Percentiles rank a stretch among this genome's conserved stretches.
Evolutionary conservation across 2,888 invertebrate species (phyloP).

Genomic region (Corythucha ciliata): DNA sequence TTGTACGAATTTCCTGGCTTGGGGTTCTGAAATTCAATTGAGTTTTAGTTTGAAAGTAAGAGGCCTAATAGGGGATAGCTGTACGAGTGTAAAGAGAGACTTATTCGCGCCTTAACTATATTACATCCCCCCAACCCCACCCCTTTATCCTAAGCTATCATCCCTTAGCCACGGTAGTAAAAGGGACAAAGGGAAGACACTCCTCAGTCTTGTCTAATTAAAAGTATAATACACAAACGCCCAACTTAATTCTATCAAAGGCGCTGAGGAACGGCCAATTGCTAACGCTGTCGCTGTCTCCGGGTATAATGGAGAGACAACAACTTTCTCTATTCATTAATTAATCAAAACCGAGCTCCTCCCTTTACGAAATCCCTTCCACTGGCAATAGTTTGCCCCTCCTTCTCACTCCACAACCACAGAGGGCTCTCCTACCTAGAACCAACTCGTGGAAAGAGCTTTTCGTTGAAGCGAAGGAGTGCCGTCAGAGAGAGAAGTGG

Average conservation of each 20-base stretch:
- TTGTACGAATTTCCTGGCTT: no score
- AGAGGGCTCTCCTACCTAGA: no score
- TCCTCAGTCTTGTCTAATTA: conserved; percentile 24
- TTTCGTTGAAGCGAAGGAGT: no score
- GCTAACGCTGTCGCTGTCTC: conserved; percentile 23
- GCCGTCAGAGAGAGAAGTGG: conserved; percentile 22
- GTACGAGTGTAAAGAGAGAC: conserved; percentile 26
- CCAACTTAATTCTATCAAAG: conserved; percentile 23
- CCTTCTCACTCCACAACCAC: no score
- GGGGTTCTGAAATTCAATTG: not conserved
- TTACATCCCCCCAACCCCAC: conserved; percentile 11
- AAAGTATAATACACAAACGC: conserved; percentile 26
- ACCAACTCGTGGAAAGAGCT: no score
- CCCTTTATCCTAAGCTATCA: no score
- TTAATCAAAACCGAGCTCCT: no score
- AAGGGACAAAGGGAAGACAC: conserved; percentile 18
- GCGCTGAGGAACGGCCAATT: conserved; percentile 15
- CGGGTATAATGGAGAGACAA: conserved; percentile 25
- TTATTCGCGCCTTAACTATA: conserved; percentile 23
- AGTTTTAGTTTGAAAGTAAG: conserved; percentile 22
- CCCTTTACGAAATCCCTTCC: no score
- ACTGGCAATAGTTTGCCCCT: no score
- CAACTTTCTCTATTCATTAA: conserved; percentile 27
- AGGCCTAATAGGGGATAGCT: conserved; percentile 26
- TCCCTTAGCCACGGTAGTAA: no score